phyloP scores from a whole-genome alignment of 2,113 vertebrate genomes.

The Engraulis encrasicolus region DNA sequence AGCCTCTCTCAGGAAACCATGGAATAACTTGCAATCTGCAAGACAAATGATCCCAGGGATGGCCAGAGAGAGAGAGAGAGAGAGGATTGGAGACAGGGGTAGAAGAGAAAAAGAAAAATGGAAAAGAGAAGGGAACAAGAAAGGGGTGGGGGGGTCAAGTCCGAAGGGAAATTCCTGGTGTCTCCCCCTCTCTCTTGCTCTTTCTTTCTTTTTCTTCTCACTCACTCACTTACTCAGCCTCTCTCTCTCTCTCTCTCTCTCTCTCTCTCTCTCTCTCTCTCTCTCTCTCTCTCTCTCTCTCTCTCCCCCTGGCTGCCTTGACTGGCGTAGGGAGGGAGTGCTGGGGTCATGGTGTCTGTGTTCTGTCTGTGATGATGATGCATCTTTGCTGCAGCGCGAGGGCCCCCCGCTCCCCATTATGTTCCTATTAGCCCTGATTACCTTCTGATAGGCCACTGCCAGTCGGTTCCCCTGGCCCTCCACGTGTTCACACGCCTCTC shows the following conservation, averaged over 20 bases:
- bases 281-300: constrained; percentile 1
- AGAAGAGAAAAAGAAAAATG: constrained; percentile 20
- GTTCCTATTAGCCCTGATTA: constrained; percentile 99
- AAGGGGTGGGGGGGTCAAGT: constrained; percentile 42
- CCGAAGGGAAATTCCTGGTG: constrained; percentile 59
- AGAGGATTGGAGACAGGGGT: neutral
- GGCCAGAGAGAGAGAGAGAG: constrained; percentile 34
- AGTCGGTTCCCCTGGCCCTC: constrained; percentile 97
- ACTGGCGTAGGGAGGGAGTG: constrained; percentile 72
- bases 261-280: neutral
- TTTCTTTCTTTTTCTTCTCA: neutral
- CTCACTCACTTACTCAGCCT: neutral
- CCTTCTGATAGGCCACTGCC: constrained; percentile 89
- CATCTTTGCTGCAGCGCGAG: constrained; percentile 86
- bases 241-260: neutral
- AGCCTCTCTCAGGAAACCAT: constrained; percentile 21
- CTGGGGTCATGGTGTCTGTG: constrained; percentile 81
- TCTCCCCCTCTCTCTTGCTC: constrained; percentile 57
- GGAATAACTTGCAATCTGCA: constrained; percentile 44
- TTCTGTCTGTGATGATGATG: constrained; percentile 84
- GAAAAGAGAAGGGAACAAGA: constrained; percentile 27
- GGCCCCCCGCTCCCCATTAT: constrained; percentile 93
- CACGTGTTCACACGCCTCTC: constrained; percentile 69
- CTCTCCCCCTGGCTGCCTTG: constrained; percentile 56
- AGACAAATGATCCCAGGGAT: constrained; percentile 39